These are phyloP conservation scores for Cyclopterus lumpus DNA, from an alignment of 2,797 vertebrate genomes.

Conservation along the genomic window DNA sequence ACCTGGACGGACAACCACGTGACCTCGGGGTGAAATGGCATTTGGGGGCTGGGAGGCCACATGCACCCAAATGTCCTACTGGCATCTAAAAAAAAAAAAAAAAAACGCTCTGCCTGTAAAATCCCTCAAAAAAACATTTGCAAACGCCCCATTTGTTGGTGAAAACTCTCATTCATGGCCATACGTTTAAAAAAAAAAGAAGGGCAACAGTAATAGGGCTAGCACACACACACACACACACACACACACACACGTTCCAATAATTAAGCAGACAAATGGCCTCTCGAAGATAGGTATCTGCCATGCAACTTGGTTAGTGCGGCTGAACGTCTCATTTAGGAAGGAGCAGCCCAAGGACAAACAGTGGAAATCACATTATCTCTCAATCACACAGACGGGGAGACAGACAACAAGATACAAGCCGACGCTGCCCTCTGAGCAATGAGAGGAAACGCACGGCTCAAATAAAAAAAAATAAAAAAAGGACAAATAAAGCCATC, in stretches of 20 bases:
- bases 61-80: constrained; percentile 27
- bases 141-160: constrained; percentile 10
- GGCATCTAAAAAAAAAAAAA: neutral
- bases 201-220: constrained; percentile 9
- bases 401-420: constrained; percentile 45
- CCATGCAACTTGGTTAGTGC: constrained; percentile 63
- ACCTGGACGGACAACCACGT: constrained; percentile 66
- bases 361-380: constrained; percentile 75
- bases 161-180: constrained; percentile 2
- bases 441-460: constrained; percentile 42
- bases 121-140: neutral
- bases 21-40: constrained; percentile 63
- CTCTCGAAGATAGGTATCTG: constrained; percentile 66
- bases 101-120: constrained; percentile 1
- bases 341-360: constrained; percentile 69
- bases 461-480: constrained; percentile 50
- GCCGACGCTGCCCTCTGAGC: constrained; percentile 47
- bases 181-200: constrained; percentile 21
- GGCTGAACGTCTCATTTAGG: constrained; percentile 68
- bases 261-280: constrained; percentile 73
- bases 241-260: constrained; percentile 30
- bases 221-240: neutral
- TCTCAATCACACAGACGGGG: constrained; percentile 60
- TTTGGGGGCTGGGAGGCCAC: constrained; percentile 26
- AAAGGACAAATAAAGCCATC: constrained; percentile 44